A percentile compares a stretch with the other conserved stretches of the same genome.
These are phyloP conservation scores for Montifringilla adamsi DNA, from an alignment of 2,113 vertebrate genomes.

Conservation along the genomic window DNA sequence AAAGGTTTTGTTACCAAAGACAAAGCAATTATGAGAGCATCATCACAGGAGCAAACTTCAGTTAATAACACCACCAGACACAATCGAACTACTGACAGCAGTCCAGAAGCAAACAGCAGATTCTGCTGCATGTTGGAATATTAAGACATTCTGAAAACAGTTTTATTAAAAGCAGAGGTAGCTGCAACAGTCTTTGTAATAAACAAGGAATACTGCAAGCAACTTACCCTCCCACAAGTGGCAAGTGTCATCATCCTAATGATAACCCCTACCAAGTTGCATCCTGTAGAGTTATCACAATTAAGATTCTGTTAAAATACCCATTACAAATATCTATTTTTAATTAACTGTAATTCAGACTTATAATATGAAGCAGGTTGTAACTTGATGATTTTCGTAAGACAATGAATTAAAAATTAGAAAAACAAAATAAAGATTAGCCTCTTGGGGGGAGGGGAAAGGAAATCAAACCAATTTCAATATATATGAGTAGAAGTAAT, in stretches of 20 bases:
- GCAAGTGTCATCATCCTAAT: slow-evolving; percentile 1
- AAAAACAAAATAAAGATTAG: not conserved
- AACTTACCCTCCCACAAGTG: not conserved
- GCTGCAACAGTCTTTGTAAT: not conserved
- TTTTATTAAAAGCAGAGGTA: not conserved
- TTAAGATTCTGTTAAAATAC: slow-evolving; percentile 62
- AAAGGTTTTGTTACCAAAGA: not conserved
- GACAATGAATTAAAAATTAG: not conserved
- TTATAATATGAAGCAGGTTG: not conserved
- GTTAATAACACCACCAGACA: not conserved
- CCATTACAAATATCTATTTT: slow-evolving; percentile 55
- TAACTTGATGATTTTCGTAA: slow-evolving; percentile 6
- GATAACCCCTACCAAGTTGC: not conserved
- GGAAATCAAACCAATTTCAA: not conserved
- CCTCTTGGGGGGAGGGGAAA: not conserved
- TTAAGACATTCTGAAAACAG: not conserved
- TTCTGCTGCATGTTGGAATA: fast-evolving
- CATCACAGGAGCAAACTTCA: not conserved
- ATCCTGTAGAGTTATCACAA: slow-evolving; percentile 42
- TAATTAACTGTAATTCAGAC: slow-evolving; percentile 30
- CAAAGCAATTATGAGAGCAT: not conserved
- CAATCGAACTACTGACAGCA: not conserved
- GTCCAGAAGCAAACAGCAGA: not conserved
- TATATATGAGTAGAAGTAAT: not conserved
- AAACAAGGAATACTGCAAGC: slow-evolving; percentile 42